Evolutionary conservation across 1,140 invertebrate genomes (phyloP), one percentile per base, ranked within the genome.

Genomic region (Lutraria rhynchaena): DNA sequence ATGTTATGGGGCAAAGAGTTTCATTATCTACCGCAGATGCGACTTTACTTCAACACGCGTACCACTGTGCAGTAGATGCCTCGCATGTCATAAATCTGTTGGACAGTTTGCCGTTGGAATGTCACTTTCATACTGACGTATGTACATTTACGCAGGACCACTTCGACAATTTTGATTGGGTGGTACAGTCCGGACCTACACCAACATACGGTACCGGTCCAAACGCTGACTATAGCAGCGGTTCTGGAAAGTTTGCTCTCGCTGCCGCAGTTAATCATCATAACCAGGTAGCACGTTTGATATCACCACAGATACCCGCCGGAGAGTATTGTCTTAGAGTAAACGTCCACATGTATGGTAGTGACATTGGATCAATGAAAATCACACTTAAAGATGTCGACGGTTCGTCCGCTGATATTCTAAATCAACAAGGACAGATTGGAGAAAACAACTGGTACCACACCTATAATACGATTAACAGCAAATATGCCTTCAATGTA

Each of bases 141-240:
- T 88, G 85, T 73, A 83, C 83, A 27, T 86, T 80, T 55, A 69
- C 58, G n/a, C 88, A 91, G 57, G 83, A 88, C 57, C 69, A 35
- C 17, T 78, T 75, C 41, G 89, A 89, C 75, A 44, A 86, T 15
- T 87, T 87, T 82, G 86, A 88, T 81, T 90, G 90, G 89, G 84
- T 29, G n/a, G 15, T 86, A 11, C 57, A 82, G 17, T 51, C 57
- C 22, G 86, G 85, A 51, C 65, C 44, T 11, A 88, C 87, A 13
- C 29, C 67, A 15, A 88, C 74, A 55, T n/a, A 29, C 11, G 81
- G 78, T 17, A 89, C 88, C 4, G 90, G 88, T 22, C 89, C 89
- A 24, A 61, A n/a, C n/a, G 73, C 35, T 74, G 90, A 91, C 80
- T 71, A 55, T 31, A 71, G 69, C 51, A 71, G 69, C 69, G 69